Conservation (phyloP, 1,140 invertebrate species). For the Drosophila repleta region DNA sequence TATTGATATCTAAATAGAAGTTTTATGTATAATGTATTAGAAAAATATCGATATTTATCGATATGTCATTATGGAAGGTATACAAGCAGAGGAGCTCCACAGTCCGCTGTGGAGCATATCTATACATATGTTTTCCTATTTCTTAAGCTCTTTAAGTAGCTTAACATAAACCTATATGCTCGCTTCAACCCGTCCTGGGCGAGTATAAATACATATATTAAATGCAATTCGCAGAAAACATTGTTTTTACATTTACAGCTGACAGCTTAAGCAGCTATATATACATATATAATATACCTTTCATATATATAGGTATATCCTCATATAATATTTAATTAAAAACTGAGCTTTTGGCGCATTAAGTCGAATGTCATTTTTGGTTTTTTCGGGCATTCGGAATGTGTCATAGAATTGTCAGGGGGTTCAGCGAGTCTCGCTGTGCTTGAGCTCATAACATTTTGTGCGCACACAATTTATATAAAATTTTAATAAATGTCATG, state of each 20-base stretch:
- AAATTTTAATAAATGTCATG: conserved; percentile 62
- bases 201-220: neutral
- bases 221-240: neutral
- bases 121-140: too few species aligned
- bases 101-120: too few species aligned
- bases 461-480: conserved; percentile 22
- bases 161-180: too few species aligned
- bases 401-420: conserved; percentile 1
- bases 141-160: too few species aligned
- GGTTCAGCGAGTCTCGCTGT: too few species aligned
- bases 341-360: conserved; percentile 8
- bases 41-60: too few species aligned
- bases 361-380: conserved; percentile 4
- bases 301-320: neutral
- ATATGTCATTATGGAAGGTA: too few species aligned
- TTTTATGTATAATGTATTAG: too few species aligned
- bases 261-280: conserved; percentile 5
- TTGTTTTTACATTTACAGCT: neutral
- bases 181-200: neutral
- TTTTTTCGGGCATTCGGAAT: neutral
- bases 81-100: too few species aligned
- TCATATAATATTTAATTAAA: conserved; percentile 23
- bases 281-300: neutral
- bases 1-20: too few species aligned
- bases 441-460: conserved; percentile 3